A percentile compares a stretch with the other conserved stretches of the same genome.
Conservation (phyloP, 2,888 invertebrate genomes). For the Anthrax anthrax region DNA sequence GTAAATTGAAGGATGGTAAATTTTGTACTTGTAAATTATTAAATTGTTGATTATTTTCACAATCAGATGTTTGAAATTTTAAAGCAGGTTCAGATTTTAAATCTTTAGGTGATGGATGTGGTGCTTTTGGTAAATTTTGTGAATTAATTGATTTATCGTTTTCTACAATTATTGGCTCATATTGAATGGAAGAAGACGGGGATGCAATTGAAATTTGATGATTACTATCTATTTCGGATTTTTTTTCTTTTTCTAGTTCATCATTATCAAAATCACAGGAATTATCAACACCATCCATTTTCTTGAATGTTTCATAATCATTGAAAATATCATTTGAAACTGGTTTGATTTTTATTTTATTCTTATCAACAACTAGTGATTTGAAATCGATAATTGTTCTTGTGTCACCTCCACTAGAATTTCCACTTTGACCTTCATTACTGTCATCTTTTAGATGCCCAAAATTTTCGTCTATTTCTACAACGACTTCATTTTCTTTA, state of each 20-base stretch:
- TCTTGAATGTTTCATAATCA: not conserved
- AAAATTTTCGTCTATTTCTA: too few relatives aligned
- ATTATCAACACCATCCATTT: not conserved
- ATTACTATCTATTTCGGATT: not conserved
- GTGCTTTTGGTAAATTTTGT: not conserved
- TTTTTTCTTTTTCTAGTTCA: not conserved
- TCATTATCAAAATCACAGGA: not conserved
- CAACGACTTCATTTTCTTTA: not conserved
- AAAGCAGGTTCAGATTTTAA: not conserved
- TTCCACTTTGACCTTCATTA: not conserved
- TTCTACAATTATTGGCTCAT: too few relatives aligned
- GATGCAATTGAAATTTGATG: not conserved
- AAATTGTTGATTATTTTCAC: not conserved
- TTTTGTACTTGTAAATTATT: not conserved
- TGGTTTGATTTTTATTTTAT: not conserved
- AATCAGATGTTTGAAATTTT: not conserved
- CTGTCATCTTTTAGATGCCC: not conserved
- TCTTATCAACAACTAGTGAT: not conserved
- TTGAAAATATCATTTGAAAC: not conserved
- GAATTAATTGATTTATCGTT: not conserved
- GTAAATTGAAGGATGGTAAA: not conserved
- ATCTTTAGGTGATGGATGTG: not conserved
- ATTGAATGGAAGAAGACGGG: not conserved
- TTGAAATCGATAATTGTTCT: not conserved
- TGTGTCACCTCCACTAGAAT: not conserved